phyloP scores from a whole-genome alignment of 2,797 vertebrate species.

The Rallus crepitans region DNA sequence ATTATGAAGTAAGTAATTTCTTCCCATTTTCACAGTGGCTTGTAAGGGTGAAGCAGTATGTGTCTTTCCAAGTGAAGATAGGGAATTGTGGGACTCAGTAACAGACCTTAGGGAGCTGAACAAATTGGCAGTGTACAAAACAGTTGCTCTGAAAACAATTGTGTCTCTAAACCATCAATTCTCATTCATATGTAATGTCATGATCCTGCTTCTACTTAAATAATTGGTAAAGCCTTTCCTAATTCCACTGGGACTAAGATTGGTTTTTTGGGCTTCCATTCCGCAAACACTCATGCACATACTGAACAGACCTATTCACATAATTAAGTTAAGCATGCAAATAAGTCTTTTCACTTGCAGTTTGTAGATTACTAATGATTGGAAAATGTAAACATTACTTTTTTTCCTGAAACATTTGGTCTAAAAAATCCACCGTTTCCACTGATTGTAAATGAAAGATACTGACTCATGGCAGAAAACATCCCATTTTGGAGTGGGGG shows the following conservation, averaged over 20 bases:
- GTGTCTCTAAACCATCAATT: slow-evolving; percentile 56
- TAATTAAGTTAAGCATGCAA: slow-evolving; percentile 62
- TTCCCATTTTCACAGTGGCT: not conserved
- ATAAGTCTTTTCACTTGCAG: slow-evolving; percentile 43
- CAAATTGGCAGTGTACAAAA: slow-evolving; percentile 64
- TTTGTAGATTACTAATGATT: not conserved
- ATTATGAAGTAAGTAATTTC: not conserved
- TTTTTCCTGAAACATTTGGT: not conserved
- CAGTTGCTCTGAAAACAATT: slow-evolving; percentile 46
- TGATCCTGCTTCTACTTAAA: slow-evolving; percentile 50
- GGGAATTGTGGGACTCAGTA: not conserved
- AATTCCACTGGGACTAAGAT: not conserved
- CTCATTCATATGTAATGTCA: slow-evolving; percentile 68
- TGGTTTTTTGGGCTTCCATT: slow-evolving; percentile 50
- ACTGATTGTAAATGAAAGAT: not conserved
- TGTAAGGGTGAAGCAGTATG: not conserved
- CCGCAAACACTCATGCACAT: not conserved
- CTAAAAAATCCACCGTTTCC: not conserved
- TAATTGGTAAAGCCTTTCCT: slow-evolving; percentile 49
- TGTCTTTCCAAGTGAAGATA: not conserved
- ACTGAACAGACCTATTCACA: slow-evolving; percentile 56
- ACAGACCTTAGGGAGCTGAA: slow-evolving; percentile 31
- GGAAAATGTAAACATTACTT: not conserved
- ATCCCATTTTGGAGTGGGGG: accelerated
- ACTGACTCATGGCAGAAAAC: not conserved